Evolutionary conservation across 1,140 invertebrate genomes (phyloP).

Genomic region (Paralvinella palmiformis): DNA sequence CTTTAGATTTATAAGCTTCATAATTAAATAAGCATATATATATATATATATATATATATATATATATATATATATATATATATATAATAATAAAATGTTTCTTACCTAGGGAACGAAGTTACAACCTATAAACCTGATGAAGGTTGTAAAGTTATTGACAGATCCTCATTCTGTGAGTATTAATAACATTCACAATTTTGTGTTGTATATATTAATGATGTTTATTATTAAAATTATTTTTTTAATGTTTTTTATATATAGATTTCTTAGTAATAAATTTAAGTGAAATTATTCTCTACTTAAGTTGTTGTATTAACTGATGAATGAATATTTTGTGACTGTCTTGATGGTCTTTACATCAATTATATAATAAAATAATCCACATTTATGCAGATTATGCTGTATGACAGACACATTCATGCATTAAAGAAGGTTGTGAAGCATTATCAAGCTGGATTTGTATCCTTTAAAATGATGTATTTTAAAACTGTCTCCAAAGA

Average conservation of each 20-base stretch:
- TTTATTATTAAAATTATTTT: neutral
- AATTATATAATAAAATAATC: too few species aligned
- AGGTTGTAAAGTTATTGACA: conserved; percentile 46
- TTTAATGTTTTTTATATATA: neutral
- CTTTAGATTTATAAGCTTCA: neutral
- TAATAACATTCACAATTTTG: neutral
- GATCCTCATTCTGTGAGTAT: conserved; percentile 48
- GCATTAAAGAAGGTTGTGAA: conserved; percentile 39
- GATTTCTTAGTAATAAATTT: neutral
- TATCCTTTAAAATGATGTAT: conserved; percentile 43
- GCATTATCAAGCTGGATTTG: conserved; percentile 47
- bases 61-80: conserved; percentile 13
- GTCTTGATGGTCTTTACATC: too few species aligned
- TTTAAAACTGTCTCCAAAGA: too few species aligned
- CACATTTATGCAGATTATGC: conserved; percentile 35
- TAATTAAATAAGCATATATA: neutral
- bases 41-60: neutral
- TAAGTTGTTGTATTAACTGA: neutral
- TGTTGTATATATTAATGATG: neutral
- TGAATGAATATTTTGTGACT: neutral
- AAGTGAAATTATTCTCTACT: neutral
- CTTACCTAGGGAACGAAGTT: conserved; percentile 41
- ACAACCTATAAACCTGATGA: conserved; percentile 41
- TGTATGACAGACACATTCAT: conserved; percentile 47
- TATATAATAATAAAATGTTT: too few species aligned